Evolutionary conservation across 2,888 invertebrate genomes (phyloP), one percentile per base, ranked within the genome.

Genomic region (Enchytraeus crypticus): DNA sequence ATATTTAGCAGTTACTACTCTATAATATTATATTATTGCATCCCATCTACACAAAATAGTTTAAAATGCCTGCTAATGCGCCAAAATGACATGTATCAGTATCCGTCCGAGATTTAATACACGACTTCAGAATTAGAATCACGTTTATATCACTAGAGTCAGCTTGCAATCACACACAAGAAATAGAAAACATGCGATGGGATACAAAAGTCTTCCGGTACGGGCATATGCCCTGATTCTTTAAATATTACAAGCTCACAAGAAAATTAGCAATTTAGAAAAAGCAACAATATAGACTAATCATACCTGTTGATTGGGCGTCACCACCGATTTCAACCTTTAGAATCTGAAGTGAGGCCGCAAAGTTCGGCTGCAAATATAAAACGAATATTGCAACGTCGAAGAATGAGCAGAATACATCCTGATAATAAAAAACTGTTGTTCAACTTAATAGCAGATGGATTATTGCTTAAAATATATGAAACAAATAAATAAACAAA

Each of bases 301-400:
- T 38, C 57, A 49, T 53, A 74, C 74, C 74, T 62, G 78, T 74
- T 60, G 74, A 75, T 59, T 79, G 77, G 26, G 73, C 72, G 69
- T 80, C 79, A 26, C 79, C 79, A 11, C 79, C 79, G 54, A 79
- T 79, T 66, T 79, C 79, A 23, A 79, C 77, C 67, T 79, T 79
- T 53, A 79, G 62, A 21, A 78, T 77, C 30, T 78, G 78, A 29
- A 79, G 63, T n/a, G 75, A 71, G 18, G 78, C 78, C 38, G 72
- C 76, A 68, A 73, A 78, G 51, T 71, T 70, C 18, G 76, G 77
- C 76, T 75, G 59, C 26, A 58, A 46, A 26, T 49, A 47, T 49
- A 34, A 55, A 33, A 33, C 26, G n/a, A 27, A 23, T 18, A 51
- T 14, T 38, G 43, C 33, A 26, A 8, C n/a, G 23, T 58, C 38